A percentile compares a stretch with the other conserved stretches of the same genome.
phyloP scores from a whole-genome alignment of 1,140 invertebrate species.

The Sarcophaga bullata region DNA sequence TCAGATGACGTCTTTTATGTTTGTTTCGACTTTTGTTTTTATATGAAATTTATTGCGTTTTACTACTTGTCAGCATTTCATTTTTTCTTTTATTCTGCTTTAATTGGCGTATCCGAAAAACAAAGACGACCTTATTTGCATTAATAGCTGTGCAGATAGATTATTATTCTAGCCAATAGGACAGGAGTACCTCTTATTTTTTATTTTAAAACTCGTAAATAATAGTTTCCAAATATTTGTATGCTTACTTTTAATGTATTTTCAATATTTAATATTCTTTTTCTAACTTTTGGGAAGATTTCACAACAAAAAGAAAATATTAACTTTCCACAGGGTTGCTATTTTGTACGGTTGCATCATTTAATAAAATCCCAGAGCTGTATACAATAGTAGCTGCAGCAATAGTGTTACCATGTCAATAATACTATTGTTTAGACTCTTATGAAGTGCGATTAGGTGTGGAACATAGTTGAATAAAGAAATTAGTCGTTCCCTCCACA shows the following conservation, averaged over 20 bases:
- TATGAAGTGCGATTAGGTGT: background rate
- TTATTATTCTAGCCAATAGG: background rate
- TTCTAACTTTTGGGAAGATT: conserved; percentile 13
- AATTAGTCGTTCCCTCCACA: no score
- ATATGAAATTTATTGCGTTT: conserved; percentile 11
- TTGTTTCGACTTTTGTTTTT: conserved; percentile 26
- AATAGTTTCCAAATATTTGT: background rate
- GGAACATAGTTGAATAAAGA: no score
- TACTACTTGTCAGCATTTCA: conserved; percentile 18
- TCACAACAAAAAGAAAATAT: conserved; percentile 21
- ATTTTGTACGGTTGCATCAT: conserved; percentile 4
- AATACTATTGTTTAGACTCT: no score
- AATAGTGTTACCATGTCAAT: background rate
- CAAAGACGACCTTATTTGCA: conserved; percentile 21
- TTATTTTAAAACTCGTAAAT: background rate
- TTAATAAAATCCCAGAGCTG: background rate
- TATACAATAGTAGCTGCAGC: background rate
- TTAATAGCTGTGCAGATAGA: background rate
- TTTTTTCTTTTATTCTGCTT: background rate
- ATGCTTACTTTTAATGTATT: background rate
- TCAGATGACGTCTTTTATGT: conserved; percentile 4
- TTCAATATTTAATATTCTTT: background rate
- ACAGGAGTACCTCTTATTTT: background rate
- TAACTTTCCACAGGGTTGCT: conserved; percentile 4
- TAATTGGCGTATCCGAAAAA: conserved; percentile 21